Percentiles rank a stretch among this genome's conserved stretches.
Conservation (phyloP, 2,797 vertebrate genomes). For the Hipposideros larvatus region DNA sequence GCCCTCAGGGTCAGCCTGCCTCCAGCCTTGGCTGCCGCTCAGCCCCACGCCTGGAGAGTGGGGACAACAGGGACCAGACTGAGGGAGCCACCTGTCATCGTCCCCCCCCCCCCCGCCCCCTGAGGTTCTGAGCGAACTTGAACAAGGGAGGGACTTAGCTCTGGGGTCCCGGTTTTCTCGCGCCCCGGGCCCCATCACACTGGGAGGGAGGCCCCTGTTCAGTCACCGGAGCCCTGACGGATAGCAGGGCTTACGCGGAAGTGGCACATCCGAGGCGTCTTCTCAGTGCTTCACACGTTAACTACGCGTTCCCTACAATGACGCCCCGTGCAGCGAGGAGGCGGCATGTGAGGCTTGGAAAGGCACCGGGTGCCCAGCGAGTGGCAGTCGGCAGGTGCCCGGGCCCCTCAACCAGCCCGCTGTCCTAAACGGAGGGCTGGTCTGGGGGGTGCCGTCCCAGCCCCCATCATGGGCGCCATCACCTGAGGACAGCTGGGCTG, state of each 20-base stretch:
- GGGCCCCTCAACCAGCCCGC: neutral
- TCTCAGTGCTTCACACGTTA: too few relatives aligned
- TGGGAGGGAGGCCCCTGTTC: neutral
- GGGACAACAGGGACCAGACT: too few relatives aligned
- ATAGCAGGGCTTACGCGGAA: rapidly evolving
- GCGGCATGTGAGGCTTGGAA: too few relatives aligned
- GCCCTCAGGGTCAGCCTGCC: neutral
- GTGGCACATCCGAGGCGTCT: neutral
- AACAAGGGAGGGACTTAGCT: neutral
- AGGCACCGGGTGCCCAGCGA: neutral
- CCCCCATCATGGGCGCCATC: neutral
- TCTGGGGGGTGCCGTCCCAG: neutral
- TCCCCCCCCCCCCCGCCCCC: rapidly evolving
- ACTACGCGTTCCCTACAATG: too few relatives aligned
- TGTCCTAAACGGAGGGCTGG: neutral
- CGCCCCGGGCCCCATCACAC: neutral
- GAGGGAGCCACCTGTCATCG: rapidly evolving
- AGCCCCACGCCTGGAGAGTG: rapidly evolving
- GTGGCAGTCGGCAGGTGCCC: neutral
- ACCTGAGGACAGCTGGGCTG: rapidly evolving
- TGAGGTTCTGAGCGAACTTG: neutral
- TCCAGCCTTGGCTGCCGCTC: neutral
- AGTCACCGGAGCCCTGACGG: too few relatives aligned
- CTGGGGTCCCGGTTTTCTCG: too few relatives aligned
- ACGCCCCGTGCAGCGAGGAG: too few relatives aligned